Evolutionary conservation across 2,113 vertebrate genomes (phyloP), one percentile per base, ranked within the genome.

Genomic region (Lophura nycthemera): DNA sequence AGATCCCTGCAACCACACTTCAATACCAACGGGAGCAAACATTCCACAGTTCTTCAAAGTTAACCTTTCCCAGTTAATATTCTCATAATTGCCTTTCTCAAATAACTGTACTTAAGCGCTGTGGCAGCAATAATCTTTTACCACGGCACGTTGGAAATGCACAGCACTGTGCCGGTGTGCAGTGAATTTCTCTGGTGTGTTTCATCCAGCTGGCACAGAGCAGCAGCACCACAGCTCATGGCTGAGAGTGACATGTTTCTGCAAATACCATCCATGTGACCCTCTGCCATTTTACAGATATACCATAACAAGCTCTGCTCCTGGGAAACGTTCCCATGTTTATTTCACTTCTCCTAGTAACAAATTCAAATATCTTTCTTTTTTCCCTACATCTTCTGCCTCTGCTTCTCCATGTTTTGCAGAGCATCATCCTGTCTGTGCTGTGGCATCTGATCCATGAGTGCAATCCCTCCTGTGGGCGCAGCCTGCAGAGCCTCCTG

Each of bases 51-150:
- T 69, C 73, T 77, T 60, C 86, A 83, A 75, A 95, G 50, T 13
- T 8, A 85, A 94, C 77, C 65, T 64, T 54, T 30, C 87, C 69
- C 38, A 30, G 90, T 88, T 79, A 54, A 90, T 78, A 92, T 86
- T 90, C 61, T 91, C 92, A 7, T 70, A 82, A 96, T 97, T 95
- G 93, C 69, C 78, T 85, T 93, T 38, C 81, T 86, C 83, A 89
- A 95, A 45, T 74, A 65, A 89, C 82, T 43, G 38, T 71, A 38
- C 70, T 30, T 77, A 20, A 80, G 85, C 78, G 75, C 52, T 60
- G 3, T 5, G n/a, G 50, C 10, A 36, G 48, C 60, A 47, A 59
- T 69, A 88, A 54, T 30, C 52, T 17, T 19, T 32, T 21, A 56
- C 18, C 29, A 21, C 6, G 14, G n/a, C 36, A 34, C 0, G 1